Percentiles rank a stretch among this genome's conserved stretches.
Evolutionary conservation across 2,888 invertebrate genomes (phyloP).

Genomic region (Galeopsomyia nigrocyanea): DNA sequence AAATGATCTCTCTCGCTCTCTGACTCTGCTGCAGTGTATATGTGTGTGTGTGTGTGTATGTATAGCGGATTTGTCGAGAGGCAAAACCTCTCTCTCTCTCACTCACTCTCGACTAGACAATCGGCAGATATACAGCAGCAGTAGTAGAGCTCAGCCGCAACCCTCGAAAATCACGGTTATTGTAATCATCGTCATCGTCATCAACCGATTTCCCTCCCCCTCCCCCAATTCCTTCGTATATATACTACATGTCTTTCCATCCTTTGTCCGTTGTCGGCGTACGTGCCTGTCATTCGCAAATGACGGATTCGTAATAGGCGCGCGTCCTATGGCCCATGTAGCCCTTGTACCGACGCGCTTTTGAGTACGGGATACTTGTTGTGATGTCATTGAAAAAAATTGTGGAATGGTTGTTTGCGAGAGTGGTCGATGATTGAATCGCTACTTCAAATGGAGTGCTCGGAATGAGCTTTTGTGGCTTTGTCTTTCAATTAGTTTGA

Average conservation of each 20-base stretch:
- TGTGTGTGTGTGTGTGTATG: too few relatives aligned
- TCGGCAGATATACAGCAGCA: neutral
- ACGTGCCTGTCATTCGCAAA: constrained; percentile 35
- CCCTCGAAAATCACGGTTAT: constrained; percentile 55
- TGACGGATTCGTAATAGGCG: constrained; percentile 20
- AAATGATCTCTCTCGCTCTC: constrained; percentile 25
- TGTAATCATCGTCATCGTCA: constrained; percentile 56
- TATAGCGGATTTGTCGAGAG: constrained; percentile 13
- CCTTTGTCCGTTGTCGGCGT: neutral
- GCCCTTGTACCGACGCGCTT: constrained; percentile 1
- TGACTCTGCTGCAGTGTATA: neutral
- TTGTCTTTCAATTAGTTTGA: too few relatives aligned
- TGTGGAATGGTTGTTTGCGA: too few relatives aligned
- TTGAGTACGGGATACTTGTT: neutral
- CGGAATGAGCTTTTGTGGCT: too few relatives aligned
- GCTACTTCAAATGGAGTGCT: too few relatives aligned
- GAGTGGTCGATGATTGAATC: too few relatives aligned
- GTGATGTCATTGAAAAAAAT: constrained; percentile 14
- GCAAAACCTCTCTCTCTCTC: neutral
- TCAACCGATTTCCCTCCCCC: constrained; percentile 32
- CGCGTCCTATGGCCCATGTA: neutral
- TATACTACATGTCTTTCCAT: too few relatives aligned
- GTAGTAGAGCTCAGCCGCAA: neutral
- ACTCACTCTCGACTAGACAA: constrained; percentile 27
- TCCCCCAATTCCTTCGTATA: neutral